Evolutionary conservation across 1,140 invertebrate species (phyloP), one percentile per base, ranked within the genome.

Genomic region (Argopecten irradians): DNA sequence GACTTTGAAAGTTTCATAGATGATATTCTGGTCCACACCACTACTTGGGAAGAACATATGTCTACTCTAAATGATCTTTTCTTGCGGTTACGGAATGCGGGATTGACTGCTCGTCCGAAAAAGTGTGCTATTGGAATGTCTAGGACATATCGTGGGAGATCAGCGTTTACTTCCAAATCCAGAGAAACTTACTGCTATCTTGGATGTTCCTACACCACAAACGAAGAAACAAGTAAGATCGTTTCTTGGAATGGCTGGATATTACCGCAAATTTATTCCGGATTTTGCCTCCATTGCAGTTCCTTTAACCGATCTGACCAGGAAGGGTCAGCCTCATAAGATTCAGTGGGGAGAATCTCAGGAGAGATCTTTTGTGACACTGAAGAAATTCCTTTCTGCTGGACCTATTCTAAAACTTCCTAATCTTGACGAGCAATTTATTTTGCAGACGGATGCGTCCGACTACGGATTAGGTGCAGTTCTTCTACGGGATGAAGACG

Each of bases 211-310:
- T 34, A 28, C 8, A 7, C 82, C 88, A 28, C 22, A 19, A 8
- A 89, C 88, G 7, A 89, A 89, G 82, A 89, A 86, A 55, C 93
- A 95, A 34, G 85, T 96, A 3, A 36, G 87, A 22, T 90, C 91
- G 33, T 91, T 91, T 82, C 34, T 91, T 19, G 91, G 89, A 16
- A 28, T 91, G 33, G 86, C 55, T 8, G 86, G 86, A 0, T 91
- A 36, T 34, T 90, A 91, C 34, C 34, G 86, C 0, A 89, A 93
- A 86, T 96, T 96, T 89, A 91, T 96, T 13, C 92, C 88, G 5
- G 93, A 95, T 85, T 93, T 95, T 32, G 93, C 95, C 3, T 46
- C 89, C 11, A 87, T 93, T 14, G 93, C 93, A 3, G 89, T 87
- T 32, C 87, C 87, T 2, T 82, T 86, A 41, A 82, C 46, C 5